These are phyloP conservation scores for Dorcus parallelipipedus DNA, from an alignment of 2,888 invertebrate species.

Conservation along the genomic window DNA sequence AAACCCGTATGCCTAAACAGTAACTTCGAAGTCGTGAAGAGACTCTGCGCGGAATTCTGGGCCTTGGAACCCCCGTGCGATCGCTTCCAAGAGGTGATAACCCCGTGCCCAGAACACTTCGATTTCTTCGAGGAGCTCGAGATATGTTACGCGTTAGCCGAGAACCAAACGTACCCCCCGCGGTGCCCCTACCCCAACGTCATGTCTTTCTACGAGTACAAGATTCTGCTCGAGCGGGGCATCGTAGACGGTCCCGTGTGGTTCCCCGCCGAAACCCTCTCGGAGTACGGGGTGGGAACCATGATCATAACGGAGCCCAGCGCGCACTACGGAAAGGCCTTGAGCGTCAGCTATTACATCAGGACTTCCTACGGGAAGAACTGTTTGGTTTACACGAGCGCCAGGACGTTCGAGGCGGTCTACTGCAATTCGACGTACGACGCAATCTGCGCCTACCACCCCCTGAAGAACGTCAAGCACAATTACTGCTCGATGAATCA, in stretches of 20 bases:
- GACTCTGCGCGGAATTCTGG: slow-evolving; percentile 9
- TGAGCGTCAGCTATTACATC: slow-evolving; percentile 7
- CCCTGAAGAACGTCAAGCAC: slow-evolving; percentile 3
- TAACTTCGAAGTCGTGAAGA: slow-evolving; percentile 8
- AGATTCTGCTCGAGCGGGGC: slow-evolving; percentile 1
- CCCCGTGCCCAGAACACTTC: slow-evolving; percentile 13
- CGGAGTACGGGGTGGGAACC: slow-evolving; percentile 5
- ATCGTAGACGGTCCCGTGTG: slow-evolving; percentile 11
- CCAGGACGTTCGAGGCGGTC: slow-evolving; percentile 4
- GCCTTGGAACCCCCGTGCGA: slow-evolving; percentile 5
- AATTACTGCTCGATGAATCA: slow-evolving; percentile 6
- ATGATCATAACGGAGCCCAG: slow-evolving; percentile 12
- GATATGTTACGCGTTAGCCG: slow-evolving; percentile 9
- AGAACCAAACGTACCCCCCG: slow-evolving; percentile 14
- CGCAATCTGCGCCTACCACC: slow-evolving; percentile 13
- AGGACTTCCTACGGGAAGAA: slow-evolving; percentile 11
- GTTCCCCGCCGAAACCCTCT: slow-evolving; percentile 11
- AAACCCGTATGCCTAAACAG: slow-evolving; percentile 12
- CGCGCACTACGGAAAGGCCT: slow-evolving; percentile 6
- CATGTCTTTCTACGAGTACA: slow-evolving; percentile 10
- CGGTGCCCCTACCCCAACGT: slow-evolving; percentile 11
- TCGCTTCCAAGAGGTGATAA: slow-evolving; percentile 4
- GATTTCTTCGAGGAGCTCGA: slow-evolving; percentile 2
- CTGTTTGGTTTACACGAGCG: slow-evolving; percentile 9
- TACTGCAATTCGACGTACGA: slow-evolving; percentile 10